phyloP scores from a whole-genome alignment of 2,888 invertebrate genomes.

The Drosophila seclusa region DNA sequence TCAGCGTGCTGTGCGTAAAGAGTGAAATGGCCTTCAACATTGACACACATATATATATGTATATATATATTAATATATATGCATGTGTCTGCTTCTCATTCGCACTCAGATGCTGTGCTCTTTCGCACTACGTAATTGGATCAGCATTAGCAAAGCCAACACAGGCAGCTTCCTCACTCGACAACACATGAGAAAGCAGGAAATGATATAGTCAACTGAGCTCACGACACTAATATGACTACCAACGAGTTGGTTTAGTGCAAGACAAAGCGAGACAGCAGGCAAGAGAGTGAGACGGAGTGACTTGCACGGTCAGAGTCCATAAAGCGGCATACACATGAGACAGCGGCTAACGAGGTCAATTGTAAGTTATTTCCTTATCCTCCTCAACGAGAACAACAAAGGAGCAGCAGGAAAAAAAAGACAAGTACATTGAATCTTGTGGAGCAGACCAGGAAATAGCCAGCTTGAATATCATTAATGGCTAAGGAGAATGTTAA shows the following conservation, averaged over 20 bases:
- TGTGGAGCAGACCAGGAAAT: conserved; percentile 62
- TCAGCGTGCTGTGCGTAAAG: conserved; percentile 31
- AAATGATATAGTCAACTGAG: conserved; percentile 77
- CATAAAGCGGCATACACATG: conserved; percentile 62
- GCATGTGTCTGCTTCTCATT: conserved; percentile 11
- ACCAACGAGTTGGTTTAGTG: conserved; percentile 62
- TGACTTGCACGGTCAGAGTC: conserved; percentile 34
- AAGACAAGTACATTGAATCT: conserved; percentile 41
- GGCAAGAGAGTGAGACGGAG: conserved; percentile 14
- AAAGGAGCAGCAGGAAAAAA: conserved; percentile 20
- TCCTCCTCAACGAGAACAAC: conserved; percentile 21
- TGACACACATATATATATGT: background rate
- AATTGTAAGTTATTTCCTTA: conserved; percentile 78
- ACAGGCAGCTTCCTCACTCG: conserved; percentile 38
- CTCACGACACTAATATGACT: conserved; percentile 66
- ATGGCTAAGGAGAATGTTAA: conserved; percentile 45
- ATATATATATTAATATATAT: background rate
- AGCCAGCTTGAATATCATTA: conserved; percentile 74
- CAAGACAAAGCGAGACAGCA: conserved; percentile 26
- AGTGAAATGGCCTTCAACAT: conserved; percentile 6
- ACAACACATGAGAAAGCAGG: conserved; percentile 46
- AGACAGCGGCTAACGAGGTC: conserved; percentile 75
- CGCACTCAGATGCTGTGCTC: conserved; percentile 34
- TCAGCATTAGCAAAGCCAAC: conserved; percentile 61
- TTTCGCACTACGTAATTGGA: conserved; percentile 62